Base-by-base conservation (phyloP, 2,888 invertebrate species). In the Tupiocoris notatus region DNA sequence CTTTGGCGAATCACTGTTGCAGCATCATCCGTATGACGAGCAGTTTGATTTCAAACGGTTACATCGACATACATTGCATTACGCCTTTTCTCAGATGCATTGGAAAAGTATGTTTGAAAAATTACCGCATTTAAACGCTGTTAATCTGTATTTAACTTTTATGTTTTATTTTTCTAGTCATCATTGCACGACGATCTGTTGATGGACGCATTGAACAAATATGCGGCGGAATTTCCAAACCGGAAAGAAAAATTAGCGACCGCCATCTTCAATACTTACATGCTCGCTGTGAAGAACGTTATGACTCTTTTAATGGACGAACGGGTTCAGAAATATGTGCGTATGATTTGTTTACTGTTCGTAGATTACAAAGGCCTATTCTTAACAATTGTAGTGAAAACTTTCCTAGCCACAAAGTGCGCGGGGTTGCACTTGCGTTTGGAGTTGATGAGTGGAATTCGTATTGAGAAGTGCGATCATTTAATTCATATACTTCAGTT, bases 171-270 rank as follows among this genome's bases (percentile, higher is more conserved):
- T 25, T 24, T 70, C 2, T 25, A 70, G 70, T 70, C 59, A 20
- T 70, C 70, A 18, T 59, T 24, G 16, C 70, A 70, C 25, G 70
- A 70, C 18, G 70, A 70, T 21, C 18, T 70, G 9, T 58, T 70
- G 1, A 70, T 70, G 61, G 70, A 70, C 23, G 59, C 70, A 2
- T 58, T 70, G 6, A 70, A 70, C 25, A 70, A 70, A 23, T 70
- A 59, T 61, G 12, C 70, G 20, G 1, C 20, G 9, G 17, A 70
- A 17, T 70, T 70, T 24, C 70, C 70, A 1, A 59, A 59, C 20
- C 58, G 61, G 1, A 59, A 61, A 61, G 70, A 59, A n/a, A n/a
- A 25, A 9, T 24, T 70, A 21, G 70, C 70, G n/a, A 61, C 61
- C 7, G 22, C 70, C 16, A 70, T 70, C 61, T n/a, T 70, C 17